Evolutionary conservation across 2,113 vertebrate genomes (phyloP).

Genomic region (Semicossyphus pulcher): DNA sequence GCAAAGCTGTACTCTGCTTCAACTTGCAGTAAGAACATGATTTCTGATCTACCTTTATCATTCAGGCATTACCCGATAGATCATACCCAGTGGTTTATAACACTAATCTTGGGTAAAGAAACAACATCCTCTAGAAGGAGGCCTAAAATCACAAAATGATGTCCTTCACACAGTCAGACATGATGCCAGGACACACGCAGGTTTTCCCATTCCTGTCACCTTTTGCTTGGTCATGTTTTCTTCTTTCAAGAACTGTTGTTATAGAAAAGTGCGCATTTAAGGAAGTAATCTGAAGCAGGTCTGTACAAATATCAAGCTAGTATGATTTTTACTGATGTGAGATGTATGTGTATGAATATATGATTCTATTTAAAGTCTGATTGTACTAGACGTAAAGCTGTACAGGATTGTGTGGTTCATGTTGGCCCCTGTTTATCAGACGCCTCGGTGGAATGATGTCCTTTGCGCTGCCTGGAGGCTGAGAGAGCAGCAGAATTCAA

Average conservation of each 20-base stretch:
- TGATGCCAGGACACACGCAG: constrained; percentile 37
- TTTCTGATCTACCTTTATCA: constrained; percentile 6
- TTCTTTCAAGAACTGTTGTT: constrained; percentile 59
- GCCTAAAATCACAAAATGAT: constrained; percentile 14
- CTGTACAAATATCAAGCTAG: constrained; percentile 79
- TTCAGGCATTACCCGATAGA: constrained; percentile 33
- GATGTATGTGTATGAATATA: constrained; percentile 75
- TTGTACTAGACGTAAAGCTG: constrained; percentile 76
- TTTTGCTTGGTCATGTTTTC: constrained; percentile 55
- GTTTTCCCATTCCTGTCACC: constrained; percentile 32
- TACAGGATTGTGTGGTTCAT: constrained; percentile 61
- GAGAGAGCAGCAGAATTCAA: constrained; percentile 76
- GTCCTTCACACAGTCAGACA: constrained; percentile 29
- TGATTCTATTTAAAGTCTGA: constrained; percentile 81
- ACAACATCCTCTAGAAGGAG: constrained; percentile 17
- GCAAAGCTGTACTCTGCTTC: constrained; percentile 39
- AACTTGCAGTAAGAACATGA: constrained; percentile 28
- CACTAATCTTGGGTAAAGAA: constrained; percentile 34
- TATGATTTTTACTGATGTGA: constrained; percentile 80
- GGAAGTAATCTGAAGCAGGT: constrained; percentile 63
- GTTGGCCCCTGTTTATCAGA: constrained; percentile 59
- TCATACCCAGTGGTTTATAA: constrained; percentile 38
- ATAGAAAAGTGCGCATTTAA: constrained; percentile 62
- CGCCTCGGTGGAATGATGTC: constrained; percentile 66
- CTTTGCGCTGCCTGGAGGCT: constrained; percentile 69